These are phyloP conservation scores for Geotrupes spiniger DNA, from an alignment of 2,888 invertebrate genomes.

Conservation along the genomic window DNA sequence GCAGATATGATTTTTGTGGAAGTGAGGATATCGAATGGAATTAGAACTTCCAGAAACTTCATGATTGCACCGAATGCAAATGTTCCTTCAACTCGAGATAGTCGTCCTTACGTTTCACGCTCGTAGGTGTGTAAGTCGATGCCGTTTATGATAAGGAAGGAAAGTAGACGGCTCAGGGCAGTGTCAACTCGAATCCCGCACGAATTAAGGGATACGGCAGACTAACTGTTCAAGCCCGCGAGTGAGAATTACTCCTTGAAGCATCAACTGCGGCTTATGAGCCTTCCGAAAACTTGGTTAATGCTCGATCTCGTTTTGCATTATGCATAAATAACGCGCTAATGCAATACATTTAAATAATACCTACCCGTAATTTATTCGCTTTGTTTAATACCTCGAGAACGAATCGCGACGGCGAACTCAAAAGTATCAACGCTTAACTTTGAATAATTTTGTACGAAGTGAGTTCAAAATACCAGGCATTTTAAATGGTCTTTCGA, in stretches of 20 bases:
- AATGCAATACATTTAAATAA: conserved; percentile 47
- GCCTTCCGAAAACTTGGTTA: conserved; percentile 37
- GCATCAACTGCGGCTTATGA: conserved; percentile 35
- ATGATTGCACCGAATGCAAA: too few species aligned
- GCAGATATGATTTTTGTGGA: too few species aligned
- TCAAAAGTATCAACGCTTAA: too few species aligned
- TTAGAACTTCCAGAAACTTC: too few species aligned
- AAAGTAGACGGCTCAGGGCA: conserved; percentile 27
- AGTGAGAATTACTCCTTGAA: conserved; percentile 38
- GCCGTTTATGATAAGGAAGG: conserved; percentile 29
- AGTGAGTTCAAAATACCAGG: too few species aligned
- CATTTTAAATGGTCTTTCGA: too few species aligned
- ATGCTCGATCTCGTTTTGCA: conserved; percentile 43
- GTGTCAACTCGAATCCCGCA: conserved; percentile 30
- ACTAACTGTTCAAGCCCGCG: conserved; percentile 31
- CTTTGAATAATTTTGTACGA: too few species aligned
- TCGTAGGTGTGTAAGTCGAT: conserved; percentile 17
- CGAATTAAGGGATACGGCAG: conserved; percentile 37
- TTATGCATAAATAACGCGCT: conserved; percentile 48
- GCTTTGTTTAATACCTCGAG: conserved; percentile 10
- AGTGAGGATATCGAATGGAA: too few species aligned
- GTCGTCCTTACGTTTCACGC: not conserved
- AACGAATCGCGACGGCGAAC: not conserved
- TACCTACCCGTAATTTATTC: conserved; percentile 22
- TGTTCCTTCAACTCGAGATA: not conserved